Conservation (phyloP, 2,113 vertebrate species). For the Daubentonia madagascariensis region DNA sequence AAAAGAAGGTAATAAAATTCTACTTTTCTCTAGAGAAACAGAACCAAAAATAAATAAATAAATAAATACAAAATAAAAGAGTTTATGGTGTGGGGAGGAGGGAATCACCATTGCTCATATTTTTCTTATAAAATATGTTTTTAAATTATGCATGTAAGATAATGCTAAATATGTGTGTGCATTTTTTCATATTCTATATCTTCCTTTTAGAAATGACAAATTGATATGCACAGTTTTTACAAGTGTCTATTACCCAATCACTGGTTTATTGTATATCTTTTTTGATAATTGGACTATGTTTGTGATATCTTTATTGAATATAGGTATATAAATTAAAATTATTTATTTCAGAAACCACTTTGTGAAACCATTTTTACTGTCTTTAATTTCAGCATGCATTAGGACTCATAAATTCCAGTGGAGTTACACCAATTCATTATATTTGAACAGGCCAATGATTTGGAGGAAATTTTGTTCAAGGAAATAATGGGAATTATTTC, state of each 20-base stretch:
- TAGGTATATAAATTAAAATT: background rate
- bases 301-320: background rate
- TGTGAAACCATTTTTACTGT: background rate
- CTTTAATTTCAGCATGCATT: background rate
- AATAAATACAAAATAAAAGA: background rate
- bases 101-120: background rate
- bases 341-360: background rate
- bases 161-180: background rate
- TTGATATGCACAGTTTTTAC: background rate
- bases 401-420: background rate
- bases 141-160: background rate
- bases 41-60: too few relatives aligned
- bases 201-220: background rate
- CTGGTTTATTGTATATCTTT: background rate
- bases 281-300: background rate
- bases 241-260: background rate
- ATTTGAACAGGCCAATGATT: background rate
- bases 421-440: background rate
- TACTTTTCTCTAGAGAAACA: too few relatives aligned
- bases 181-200: background rate
- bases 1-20: too few relatives aligned
- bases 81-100: background rate
- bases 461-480: background rate
- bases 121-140: background rate
- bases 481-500: background rate